phyloP scores from a whole-genome alignment of 2,888 invertebrate genomes.

The Byasa hedistus region DNA sequence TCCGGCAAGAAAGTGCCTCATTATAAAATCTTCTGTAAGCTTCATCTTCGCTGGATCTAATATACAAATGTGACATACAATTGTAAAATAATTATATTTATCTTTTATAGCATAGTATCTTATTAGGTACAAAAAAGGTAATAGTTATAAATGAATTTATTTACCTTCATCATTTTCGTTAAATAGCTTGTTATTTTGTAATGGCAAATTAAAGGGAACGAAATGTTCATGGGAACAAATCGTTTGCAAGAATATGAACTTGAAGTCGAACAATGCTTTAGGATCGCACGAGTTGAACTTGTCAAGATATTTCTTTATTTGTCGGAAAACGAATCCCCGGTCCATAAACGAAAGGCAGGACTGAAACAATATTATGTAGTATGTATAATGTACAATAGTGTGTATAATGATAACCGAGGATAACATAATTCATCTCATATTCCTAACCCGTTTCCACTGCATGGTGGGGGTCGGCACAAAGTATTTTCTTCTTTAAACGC shows the following conservation, averaged over 20 bases:
- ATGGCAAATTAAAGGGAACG: slow-evolving; percentile 94
- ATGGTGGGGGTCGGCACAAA: no score
- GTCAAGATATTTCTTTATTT: slow-evolving; percentile 92
- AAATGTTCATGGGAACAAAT: slow-evolving; percentile 97
- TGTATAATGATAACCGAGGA: no score
- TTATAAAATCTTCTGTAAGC: slow-evolving; percentile 89
- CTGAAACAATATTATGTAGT: slow-evolving; percentile 69
- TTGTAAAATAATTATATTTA: no score
- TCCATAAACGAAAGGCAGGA: slow-evolving; percentile 95
- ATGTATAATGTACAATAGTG: neutral
- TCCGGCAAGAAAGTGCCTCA: slow-evolving; percentile 94
- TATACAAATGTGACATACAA: slow-evolving; percentile 29
- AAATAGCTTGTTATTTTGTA: slow-evolving; percentile 80
- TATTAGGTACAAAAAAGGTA: slow-evolving; percentile 1
- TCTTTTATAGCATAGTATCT: no score
- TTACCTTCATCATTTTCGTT: slow-evolving; percentile 65
- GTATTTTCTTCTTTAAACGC: no score
- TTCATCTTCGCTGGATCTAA: slow-evolving; percentile 79
- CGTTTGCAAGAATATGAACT: slow-evolving; percentile 94
- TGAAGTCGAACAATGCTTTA: slow-evolving; percentile 91
- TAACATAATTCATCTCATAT: no score
- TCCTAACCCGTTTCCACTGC: no score
- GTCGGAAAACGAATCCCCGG: slow-evolving; percentile 93
- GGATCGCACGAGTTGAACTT: slow-evolving; percentile 91
- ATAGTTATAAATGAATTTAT: neutral